Evolutionary conservation across 1,140 invertebrate genomes (phyloP).

Genomic region (Drosophila rufa): DNA sequence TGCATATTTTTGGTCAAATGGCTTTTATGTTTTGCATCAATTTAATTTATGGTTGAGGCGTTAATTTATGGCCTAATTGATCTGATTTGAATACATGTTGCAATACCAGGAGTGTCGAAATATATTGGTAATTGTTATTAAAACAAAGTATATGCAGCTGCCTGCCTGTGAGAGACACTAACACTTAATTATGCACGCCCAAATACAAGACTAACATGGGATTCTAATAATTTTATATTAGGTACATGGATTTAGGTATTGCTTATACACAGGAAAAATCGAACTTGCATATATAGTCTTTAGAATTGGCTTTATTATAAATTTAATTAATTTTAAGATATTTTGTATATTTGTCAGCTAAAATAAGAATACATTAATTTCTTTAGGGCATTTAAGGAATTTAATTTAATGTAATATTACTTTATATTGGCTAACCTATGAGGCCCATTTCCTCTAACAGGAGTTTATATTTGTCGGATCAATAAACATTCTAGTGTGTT

Average conservation of each 20-base stretch:
- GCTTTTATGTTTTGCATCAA: conserved; percentile 72
- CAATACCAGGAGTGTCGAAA: conserved; percentile 62
- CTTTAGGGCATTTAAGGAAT: no score
- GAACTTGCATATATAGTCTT: background rate
- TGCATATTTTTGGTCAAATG: conserved; percentile 71
- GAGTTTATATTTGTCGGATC: no score
- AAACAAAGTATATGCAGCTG: conserved; percentile 3
- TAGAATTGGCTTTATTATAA: background rate
- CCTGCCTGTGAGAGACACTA: background rate
- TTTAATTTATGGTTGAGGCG: conserved; percentile 78
- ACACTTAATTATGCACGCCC: background rate
- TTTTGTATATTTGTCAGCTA: no score
- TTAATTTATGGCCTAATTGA: conserved; percentile 82
- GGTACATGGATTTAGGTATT: no score
- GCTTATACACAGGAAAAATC: background rate
- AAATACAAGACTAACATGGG: background rate
- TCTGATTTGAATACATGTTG: conserved; percentile 72
- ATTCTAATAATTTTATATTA: background rate
- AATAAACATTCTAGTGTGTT: no score
- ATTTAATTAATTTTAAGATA: no score
- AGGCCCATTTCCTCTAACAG: no score
- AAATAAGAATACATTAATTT: no score
- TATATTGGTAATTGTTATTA: conserved; percentile 48
- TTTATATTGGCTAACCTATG: no score
- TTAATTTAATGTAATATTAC: no score